Conservation (phyloP, 2,797 vertebrate species). For the Acanthiza pusilla region DNA sequence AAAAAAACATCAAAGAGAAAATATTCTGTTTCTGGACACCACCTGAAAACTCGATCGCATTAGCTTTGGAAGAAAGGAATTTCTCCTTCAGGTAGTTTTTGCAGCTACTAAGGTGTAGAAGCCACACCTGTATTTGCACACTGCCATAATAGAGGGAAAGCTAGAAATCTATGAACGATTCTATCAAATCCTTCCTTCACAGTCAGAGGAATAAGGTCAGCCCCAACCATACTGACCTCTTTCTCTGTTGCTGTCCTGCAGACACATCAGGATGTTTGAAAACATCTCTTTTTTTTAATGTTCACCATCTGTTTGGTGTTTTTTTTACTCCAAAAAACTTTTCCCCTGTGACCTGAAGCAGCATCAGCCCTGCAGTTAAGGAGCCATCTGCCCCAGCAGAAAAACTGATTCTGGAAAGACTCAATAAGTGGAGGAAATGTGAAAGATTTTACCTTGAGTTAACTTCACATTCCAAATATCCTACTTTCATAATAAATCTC, state of each 20-base stretch:
- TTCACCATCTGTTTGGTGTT: background rate
- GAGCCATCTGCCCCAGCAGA: background rate
- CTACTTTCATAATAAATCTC: background rate
- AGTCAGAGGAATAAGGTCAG: background rate
- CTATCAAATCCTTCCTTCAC: background rate
- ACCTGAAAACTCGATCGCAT: background rate
- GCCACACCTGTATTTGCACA: background rate
- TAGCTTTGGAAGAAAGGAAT: constrained; percentile 27
- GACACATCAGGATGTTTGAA: background rate
- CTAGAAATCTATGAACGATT: background rate
- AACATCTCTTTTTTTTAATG: background rate
- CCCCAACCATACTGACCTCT: background rate
- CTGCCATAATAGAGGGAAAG: background rate
- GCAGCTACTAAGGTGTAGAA: background rate
- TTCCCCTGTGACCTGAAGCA: background rate
- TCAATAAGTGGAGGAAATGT: background rate
- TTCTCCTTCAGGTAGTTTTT: constrained; percentile 46
- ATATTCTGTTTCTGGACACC: background rate
- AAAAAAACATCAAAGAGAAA: constrained; percentile 31
- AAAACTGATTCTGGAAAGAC: background rate
- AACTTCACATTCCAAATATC: background rate
- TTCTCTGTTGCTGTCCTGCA: background rate
- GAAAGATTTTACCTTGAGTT: background rate
- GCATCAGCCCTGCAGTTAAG: background rate
- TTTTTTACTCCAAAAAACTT: background rate